phyloP scores from a whole-genome alignment of 2,888 invertebrate species.

The Parascotia fuliginaria region DNA sequence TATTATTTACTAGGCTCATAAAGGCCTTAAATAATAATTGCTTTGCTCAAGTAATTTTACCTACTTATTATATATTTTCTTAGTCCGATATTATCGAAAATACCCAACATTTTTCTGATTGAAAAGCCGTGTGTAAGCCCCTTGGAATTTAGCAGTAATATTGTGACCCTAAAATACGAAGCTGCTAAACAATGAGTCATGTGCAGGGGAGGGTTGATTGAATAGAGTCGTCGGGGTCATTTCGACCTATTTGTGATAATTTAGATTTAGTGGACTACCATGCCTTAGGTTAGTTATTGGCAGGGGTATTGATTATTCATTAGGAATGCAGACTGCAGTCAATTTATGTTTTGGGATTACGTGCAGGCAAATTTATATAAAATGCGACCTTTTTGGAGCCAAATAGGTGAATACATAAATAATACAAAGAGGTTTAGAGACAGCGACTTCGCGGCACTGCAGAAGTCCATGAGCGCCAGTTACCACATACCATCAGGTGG shows the following conservation, averaged over 20 bases:
- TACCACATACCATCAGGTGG: no score
- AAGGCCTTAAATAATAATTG: no score
- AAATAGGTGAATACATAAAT: no score
- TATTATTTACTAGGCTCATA: no score
- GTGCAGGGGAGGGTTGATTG: slow-evolving; percentile 35
- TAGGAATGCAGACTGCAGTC: slow-evolving; percentile 20
- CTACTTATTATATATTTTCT: no score
- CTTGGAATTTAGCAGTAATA: slow-evolving; percentile 24
- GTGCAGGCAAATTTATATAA: no score
- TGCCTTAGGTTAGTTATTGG: slow-evolving; percentile 20
- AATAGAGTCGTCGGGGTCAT: slow-evolving; percentile 43
- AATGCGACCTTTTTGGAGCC: no score
- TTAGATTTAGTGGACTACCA: slow-evolving; percentile 33
- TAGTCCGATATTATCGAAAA: no score
- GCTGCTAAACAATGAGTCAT: slow-evolving; percentile 38
- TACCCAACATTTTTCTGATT: background rate
- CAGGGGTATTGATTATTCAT: slow-evolving; percentile 38
- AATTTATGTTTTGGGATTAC: background rate
- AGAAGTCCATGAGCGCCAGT: no score
- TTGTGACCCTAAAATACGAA: slow-evolving; percentile 24
- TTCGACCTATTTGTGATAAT: slow-evolving; percentile 45
- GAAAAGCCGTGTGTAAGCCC: slow-evolving; percentile 19
- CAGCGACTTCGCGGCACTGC: no score
- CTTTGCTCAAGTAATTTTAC: no score
- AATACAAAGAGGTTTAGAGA: no score